Evolutionary conservation across 2,113 vertebrate species (phyloP), one percentile per base, ranked within the genome.

Genomic region (Microtus ochrogaster): DNA sequence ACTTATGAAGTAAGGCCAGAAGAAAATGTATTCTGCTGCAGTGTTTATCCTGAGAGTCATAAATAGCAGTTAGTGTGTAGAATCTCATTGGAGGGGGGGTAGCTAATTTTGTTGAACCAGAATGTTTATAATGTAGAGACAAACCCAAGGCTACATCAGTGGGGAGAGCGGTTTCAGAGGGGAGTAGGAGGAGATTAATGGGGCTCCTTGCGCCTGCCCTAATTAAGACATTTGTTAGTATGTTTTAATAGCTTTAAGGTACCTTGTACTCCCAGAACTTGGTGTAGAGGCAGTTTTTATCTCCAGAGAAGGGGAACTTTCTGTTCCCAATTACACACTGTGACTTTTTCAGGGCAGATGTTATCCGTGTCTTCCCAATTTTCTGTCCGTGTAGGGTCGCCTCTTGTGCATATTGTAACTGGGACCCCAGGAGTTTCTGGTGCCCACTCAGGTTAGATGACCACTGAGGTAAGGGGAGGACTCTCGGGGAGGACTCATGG

Each of bases 21-120:
- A 72, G 92, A 95, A 94, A 94, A 84, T 84, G 65, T 83, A 55
- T 95, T 89, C 61, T 61, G n/a, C 47, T 36, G 44, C n/a, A 72
- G 61, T 78, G 72, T 93, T 72, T 97, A 84, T 94, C 97, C 86
- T 68, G 87, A 92, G 95, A 96, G 68, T 65, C 95, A 39, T 98
- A 98, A 98, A 98, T 97, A 96, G 90, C 47, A 82, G 30, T 96
- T 94, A 92, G 79, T 3, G 24, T 95, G 97, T 9, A 4, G 0
- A 0, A 86, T 97, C 95, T 97, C 91, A 44, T 94, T 92, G 98
- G 52, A 0, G 36, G 95, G 58, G 58, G 92, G 4, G 79, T 93
- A 96, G 97, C 97, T 97, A 96, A 97, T 97, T 97, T 95, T 97
- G 44, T 73, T 95, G 92, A 94, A 95, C 96, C 77, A 92, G 78